Evolutionary conservation across 2,797 vertebrate genomes (phyloP), one percentile per base, ranked within the genome.

Genomic region (Geotrypetes seraphini): DNA sequence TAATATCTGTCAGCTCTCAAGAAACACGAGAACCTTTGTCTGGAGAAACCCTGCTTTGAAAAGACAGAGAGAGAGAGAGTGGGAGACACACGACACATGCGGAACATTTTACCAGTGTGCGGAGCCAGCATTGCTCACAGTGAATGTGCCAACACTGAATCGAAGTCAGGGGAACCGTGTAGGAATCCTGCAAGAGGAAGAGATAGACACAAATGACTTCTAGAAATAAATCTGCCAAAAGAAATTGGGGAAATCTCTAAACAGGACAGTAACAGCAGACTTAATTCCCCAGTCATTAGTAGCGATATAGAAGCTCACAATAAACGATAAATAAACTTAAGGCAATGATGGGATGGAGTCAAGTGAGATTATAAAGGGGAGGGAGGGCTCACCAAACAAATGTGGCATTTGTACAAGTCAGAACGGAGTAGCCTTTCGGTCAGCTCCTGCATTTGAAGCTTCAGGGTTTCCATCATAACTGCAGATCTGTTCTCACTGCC

Each of bases 101-200:
- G 3, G 10, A 10, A 4, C n/a, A 3, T 14, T 48, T 77, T 68
- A 88, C 86, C 82, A 87, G 63, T 1, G 83, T 83, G 18, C 85
- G 71, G 27, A 88, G 78, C 86, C 85, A 88, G 37, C 85, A 89
- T 51, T 84, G 83, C 55, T 89, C 85, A 55, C 85, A 88, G 64
- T 89, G 87, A 39, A 87, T 83, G 25, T 89, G 85, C 87, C 87
- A 89, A 53, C 87, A 89, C 71, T 89, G 85, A 50, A 88, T 86
- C 43, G 87, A 89, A 10, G 87, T 72, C 27, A 89, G 74, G 0
- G 85, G 87, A 14, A 79, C 72, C 0, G 71, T 78, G 68, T 89
- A 89, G 0, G 77, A 79, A 48, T 86, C 86, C 85, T 89, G 51
- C 31, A 34, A 47, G 14, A 47, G 16, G 36, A 19, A 10, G 6